These are phyloP conservation scores for Origma solitaria DNA, from an alignment of 2,113 vertebrate species.

Conservation along the genomic window DNA sequence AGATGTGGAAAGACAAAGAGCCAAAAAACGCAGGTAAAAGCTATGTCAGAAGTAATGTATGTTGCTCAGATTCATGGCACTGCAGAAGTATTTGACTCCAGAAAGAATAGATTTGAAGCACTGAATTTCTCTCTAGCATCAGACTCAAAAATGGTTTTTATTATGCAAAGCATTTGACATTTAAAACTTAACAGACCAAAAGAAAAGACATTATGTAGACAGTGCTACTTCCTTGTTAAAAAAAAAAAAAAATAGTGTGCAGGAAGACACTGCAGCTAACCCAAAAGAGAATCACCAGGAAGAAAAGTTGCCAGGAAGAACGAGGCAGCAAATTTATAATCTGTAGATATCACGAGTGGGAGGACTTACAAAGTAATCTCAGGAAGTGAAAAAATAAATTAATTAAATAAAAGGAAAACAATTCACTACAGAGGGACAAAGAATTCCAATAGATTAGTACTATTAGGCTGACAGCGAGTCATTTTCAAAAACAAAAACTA, in stretches of 20 bases:
- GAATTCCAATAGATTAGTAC: background rate
- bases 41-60: background rate
- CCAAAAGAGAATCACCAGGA: background rate
- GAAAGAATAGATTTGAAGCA: background rate
- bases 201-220: background rate
- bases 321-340: background rate
- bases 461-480: background rate
- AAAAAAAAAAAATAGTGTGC: background rate
- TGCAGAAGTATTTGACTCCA: background rate
- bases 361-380: background rate
- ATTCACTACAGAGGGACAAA: background rate
- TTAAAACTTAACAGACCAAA: background rate
- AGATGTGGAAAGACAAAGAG: background rate
- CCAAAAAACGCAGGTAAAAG: background rate
- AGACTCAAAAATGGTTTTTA: background rate
- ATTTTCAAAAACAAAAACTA: background rate
- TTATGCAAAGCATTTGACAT: background rate
- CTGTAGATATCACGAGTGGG: background rate
- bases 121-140: background rate
- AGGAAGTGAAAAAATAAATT: background rate
- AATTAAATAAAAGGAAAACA: background rate
- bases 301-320: background rate
- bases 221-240: background rate
- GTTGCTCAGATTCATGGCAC: background rate
- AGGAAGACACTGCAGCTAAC: background rate